Conservation (phyloP, 2,113 vertebrate genomes). For the Poeciliopsis prolifica region DNA sequence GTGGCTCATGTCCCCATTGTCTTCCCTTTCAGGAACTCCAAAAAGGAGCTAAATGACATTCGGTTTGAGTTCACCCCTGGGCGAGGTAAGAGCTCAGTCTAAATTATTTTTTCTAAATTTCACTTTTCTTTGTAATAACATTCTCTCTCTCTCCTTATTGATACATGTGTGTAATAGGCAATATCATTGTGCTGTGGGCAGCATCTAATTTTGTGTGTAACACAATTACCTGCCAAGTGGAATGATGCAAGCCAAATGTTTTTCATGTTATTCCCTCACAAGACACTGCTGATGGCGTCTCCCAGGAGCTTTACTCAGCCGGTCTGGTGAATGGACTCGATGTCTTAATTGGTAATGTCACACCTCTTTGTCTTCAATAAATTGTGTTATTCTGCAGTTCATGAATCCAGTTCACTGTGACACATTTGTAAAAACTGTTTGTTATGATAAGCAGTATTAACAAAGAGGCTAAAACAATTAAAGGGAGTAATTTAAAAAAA, state of each 20-base stretch:
- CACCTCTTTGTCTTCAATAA: constrained; percentile 10
- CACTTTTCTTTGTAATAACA: constrained; percentile 13
- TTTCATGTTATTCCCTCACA: constrained; percentile 58
- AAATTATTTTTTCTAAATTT: constrained; percentile 20
- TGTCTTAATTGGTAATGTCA: constrained; percentile 92
- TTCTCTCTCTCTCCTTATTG: constrained; percentile 9
- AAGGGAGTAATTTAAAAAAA: background rate
- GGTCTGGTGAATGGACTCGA: constrained; percentile 95
- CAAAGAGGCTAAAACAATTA: background rate
- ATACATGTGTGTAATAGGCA: constrained; percentile 26
- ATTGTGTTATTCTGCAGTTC: background rate
- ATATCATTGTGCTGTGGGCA: constrained; percentile 18
- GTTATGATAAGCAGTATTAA: background rate
- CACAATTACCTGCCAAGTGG: constrained; percentile 37
- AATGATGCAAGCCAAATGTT: constrained; percentile 27
- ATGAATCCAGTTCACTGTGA: background rate
- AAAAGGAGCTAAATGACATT: constrained; percentile 98
- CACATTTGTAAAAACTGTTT: background rate
- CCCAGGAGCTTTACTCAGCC: constrained; percentile 97
- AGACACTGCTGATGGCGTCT: constrained; percentile 98
- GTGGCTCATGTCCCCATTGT: constrained; percentile 23
- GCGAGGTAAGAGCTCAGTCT: constrained; percentile 79
- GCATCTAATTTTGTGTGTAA: constrained; percentile 44
- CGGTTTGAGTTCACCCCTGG: constrained; percentile 98
- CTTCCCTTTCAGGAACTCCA: constrained; percentile 89